These are phyloP conservation scores for Globodera ellingtonae DNA, from an alignment of 1,140 invertebrate species.

Conservation along the genomic window DNA sequence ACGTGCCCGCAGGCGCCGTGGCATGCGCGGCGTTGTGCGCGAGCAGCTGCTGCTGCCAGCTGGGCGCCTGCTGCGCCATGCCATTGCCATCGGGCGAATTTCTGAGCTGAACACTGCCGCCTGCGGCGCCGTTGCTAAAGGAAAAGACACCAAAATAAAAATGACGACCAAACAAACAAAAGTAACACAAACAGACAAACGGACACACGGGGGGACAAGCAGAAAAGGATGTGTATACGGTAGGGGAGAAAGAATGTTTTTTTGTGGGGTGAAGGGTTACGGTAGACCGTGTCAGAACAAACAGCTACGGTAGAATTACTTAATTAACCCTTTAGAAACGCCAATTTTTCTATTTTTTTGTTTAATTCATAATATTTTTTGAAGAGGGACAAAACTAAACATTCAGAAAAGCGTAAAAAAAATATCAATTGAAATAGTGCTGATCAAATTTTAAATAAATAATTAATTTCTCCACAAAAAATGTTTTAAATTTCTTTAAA, in stretches of 20 bases:
- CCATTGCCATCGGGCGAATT: background rate
- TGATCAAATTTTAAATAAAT: too few species aligned
- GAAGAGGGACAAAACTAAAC: too few species aligned
- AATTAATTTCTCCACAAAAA: too few species aligned
- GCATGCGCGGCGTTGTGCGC: conserved; percentile 21
- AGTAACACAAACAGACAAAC: background rate
- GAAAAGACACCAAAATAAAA: conserved; percentile 1
- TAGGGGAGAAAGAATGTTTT: too few species aligned
- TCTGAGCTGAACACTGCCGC: background rate
- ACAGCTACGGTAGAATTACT: background rate
- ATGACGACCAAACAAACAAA: background rate
- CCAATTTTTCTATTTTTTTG: background rate
- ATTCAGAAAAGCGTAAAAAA: too few species aligned
- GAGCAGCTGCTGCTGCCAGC: conserved; percentile 28
- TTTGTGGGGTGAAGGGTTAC: too few species aligned
- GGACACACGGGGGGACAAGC: background rate
- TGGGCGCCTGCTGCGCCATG: conserved; percentile 10
- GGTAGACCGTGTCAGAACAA: too few species aligned
- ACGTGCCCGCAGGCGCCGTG: conserved; percentile 13
- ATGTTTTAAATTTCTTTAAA: too few species aligned
- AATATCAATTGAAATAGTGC: too few species aligned
- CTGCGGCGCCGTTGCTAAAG: conserved; percentile 9
- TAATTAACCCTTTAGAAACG: background rate
- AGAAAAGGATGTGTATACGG: background rate
- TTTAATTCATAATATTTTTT: too few species aligned